phyloP scores from a whole-genome alignment of 2,113 vertebrate genomes.

The Phoxinus phoxinus region DNA sequence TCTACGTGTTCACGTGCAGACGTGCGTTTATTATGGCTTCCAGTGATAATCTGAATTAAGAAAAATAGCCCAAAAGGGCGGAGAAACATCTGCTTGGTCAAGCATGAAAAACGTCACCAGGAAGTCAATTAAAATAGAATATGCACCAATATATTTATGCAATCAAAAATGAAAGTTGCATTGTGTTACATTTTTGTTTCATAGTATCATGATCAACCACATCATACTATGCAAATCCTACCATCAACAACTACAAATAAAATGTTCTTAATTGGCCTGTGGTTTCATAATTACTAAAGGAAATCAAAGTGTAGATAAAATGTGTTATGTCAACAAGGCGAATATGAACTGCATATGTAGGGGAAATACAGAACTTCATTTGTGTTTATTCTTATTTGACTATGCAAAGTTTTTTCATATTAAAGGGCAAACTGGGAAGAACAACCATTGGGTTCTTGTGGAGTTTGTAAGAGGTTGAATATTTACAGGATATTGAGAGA shows the following conservation, averaged over 20 bases:
- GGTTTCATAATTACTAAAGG: neutral
- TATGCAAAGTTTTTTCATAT: neutral
- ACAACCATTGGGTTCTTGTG: neutral
- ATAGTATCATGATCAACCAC: neutral
- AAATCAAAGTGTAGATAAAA: neutral
- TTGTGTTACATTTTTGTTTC: neutral
- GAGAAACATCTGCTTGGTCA: constrained; percentile 4
- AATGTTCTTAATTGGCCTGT: neutral
- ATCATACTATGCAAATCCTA: neutral
- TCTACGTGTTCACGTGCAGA: neutral
- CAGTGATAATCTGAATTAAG: neutral
- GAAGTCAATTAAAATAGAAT: neutral
- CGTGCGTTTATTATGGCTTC: neutral
- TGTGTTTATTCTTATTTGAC: neutral
- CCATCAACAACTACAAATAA: neutral
- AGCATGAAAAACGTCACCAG: neutral
- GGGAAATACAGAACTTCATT: constrained; percentile 4
- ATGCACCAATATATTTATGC: neutral
- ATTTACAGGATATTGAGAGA: neutral
- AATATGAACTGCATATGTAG: neutral
- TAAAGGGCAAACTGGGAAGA: neutral
- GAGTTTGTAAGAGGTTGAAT: neutral
- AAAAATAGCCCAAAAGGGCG: neutral
- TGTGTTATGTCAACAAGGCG: neutral
- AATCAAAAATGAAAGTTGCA: neutral